Percentiles rank a stretch among this genome's conserved stretches.
phyloP scores from a whole-genome alignment of 2,888 invertebrate genomes.

The Pegoplata infirma region DNA sequence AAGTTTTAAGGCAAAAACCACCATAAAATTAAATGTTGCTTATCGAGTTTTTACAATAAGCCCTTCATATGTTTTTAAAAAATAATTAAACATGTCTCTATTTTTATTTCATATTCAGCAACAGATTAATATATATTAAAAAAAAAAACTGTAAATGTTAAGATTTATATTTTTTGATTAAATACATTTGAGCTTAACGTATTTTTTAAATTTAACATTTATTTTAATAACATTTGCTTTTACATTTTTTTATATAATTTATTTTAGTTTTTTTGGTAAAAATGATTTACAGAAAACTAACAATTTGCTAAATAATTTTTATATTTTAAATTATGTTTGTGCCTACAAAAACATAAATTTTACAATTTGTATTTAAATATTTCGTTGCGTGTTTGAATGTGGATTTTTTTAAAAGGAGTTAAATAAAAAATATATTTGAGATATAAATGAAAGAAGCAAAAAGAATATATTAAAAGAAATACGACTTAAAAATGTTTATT shows the following conservation, averaged over 20 bases:
- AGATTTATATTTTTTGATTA: background rate
- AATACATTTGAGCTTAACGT: background rate
- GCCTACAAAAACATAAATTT: constrained; percentile 12
- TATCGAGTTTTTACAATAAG: no score
- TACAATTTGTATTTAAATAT: constrained; percentile 10
- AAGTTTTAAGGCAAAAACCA: no score
- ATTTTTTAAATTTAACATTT: background rate
- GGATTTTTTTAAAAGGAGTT: background rate
- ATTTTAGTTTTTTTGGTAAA: background rate
- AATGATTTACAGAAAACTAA: constrained; percentile 8
- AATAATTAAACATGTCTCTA: background rate
- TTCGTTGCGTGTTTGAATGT: constrained; percentile 39
- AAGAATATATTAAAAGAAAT: no score
- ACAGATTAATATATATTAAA: background rate
- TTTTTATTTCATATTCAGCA: background rate
- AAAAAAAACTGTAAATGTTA: no score
- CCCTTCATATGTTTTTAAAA: background rate
- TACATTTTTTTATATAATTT: background rate
- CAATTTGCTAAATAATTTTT: constrained; percentile 18
- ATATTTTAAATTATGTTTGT: constrained; percentile 9
- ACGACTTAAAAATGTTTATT: no score
- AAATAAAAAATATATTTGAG: no score
- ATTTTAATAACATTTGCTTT: background rate
- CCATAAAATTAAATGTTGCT: no score
- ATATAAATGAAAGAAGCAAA: no score